These are phyloP conservation scores for Oenanthe melanoleuca DNA, from an alignment of 2,113 vertebrate genomes.

Conservation along the genomic window DNA sequence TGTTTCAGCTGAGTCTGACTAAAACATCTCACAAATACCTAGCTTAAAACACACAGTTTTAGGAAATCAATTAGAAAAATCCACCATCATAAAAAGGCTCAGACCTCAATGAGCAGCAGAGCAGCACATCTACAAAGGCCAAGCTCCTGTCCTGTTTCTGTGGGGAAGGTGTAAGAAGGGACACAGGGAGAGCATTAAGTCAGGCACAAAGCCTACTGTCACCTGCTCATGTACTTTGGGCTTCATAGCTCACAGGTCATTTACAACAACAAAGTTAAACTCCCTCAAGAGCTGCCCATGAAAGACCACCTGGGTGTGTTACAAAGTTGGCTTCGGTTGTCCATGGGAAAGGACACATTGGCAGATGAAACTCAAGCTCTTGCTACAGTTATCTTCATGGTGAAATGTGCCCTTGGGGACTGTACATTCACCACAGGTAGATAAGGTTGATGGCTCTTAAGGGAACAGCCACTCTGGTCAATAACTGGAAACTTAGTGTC, in stretches of 20 bases:
- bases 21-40: not conserved
- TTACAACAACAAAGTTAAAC: not conserved
- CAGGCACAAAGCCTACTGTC: not conserved
- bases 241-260: not conserved
- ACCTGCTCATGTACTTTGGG: not conserved
- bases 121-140: accelerated
- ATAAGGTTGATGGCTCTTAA: not conserved
- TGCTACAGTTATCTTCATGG: not conserved
- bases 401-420: not conserved
- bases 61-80: not conserved
- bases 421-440: not conserved
- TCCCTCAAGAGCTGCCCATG: not conserved
- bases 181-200: not conserved
- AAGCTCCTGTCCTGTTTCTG: not conserved
- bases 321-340: not conserved
- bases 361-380: not conserved
- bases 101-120: not conserved
- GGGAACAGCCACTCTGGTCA: not conserved
- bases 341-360: not conserved
- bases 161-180: not conserved
- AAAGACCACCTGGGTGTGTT: not conserved
- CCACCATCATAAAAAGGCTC: not conserved
- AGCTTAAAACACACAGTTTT: not conserved
- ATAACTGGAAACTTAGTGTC: not conserved
- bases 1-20: not conserved